Evolutionary conservation across 1,140 invertebrate species (phyloP).

Genomic region (Drosophila nasuta): DNA sequence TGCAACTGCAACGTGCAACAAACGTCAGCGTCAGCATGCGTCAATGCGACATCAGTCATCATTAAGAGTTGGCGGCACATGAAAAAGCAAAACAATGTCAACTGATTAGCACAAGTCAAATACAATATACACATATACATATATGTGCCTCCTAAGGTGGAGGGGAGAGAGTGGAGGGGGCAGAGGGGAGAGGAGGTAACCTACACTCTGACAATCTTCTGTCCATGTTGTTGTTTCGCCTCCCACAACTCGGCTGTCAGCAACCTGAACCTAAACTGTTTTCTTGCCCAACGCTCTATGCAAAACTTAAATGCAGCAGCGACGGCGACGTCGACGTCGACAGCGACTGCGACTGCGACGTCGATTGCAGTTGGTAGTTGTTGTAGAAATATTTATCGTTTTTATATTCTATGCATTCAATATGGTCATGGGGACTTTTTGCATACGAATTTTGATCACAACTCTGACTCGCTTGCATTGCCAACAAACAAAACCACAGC

Average conservation of each 20-base stretch:
- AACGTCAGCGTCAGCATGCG: constrained; percentile 11
- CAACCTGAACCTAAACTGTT: constrained; percentile 31
- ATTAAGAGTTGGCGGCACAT: not conserved
- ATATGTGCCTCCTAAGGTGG: not conserved
- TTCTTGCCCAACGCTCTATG: not conserved
- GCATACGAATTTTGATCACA: constrained; percentile 16
- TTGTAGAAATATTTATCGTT: constrained; percentile 24
- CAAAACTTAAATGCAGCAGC: not conserved
- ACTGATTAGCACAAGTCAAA: constrained; percentile 6
- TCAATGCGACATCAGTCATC: not conserved
- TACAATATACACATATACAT: not conserved
- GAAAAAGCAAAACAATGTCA: constrained; percentile 2
- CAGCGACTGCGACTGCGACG: not conserved
- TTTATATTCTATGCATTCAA: constrained; percentile 21
- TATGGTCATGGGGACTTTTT: constrained; percentile 34
- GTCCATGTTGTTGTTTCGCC: not conserved
- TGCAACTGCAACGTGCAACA: constrained; percentile 33
- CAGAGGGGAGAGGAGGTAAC: not conserved
- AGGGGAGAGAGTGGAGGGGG: not conserved
- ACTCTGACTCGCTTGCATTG: constrained; percentile 45
- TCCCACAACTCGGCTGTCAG: constrained; percentile 18
- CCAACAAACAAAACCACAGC: constrained; percentile 35
- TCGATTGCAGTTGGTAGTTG: not conserved
- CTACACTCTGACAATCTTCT: constrained; percentile 3
- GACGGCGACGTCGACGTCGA: not conserved